Percentiles rank a stretch among this genome's conserved stretches.
phyloP scores from a whole-genome alignment of 2,113 vertebrate genomes.

The Coryphaenoides rupestris region DNA sequence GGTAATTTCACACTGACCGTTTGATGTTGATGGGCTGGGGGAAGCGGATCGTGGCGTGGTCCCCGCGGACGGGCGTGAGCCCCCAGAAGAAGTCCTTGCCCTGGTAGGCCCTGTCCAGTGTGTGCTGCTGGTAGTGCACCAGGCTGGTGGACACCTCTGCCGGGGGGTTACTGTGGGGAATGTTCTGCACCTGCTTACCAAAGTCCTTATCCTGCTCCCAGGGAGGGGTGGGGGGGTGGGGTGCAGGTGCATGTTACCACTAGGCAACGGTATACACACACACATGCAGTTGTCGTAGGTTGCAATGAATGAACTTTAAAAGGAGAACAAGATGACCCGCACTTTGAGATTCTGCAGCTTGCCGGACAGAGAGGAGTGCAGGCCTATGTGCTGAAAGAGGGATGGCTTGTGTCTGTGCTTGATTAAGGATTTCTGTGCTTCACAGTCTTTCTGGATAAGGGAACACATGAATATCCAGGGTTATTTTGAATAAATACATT shows the following conservation, averaged over 20 bases:
- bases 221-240: conserved; percentile 8
- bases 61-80: conserved; percentile 86
- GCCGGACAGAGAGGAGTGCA: conserved; percentile 93
- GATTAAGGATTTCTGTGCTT: conserved; percentile 90
- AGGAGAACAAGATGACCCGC: conserved; percentile 33
- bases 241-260: background rate
- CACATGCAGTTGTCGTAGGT: background rate
- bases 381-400: conserved; percentile 94
- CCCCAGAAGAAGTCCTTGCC: conserved; percentile 99
- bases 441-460: conserved; percentile 86
- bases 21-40: conserved; percentile 27
- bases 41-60: conserved; percentile 75
- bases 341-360: conserved; percentile 98
- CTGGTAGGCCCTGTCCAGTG: conserved; percentile 91
- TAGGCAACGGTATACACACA: background rate
- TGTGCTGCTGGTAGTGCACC: conserved; percentile 86
- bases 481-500: background rate
- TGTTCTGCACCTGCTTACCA: conserved; percentile 94
- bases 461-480: background rate
- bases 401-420: conserved; percentile 92
- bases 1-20: conserved; percentile 22
- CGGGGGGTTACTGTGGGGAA: conserved; percentile 95
- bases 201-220: conserved; percentile 92
- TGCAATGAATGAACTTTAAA: background rate
- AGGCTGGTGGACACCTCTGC: conserved; percentile 87